Conservation (phyloP, 2,888 invertebrate species). For the Diarsia mendica region DNA sequence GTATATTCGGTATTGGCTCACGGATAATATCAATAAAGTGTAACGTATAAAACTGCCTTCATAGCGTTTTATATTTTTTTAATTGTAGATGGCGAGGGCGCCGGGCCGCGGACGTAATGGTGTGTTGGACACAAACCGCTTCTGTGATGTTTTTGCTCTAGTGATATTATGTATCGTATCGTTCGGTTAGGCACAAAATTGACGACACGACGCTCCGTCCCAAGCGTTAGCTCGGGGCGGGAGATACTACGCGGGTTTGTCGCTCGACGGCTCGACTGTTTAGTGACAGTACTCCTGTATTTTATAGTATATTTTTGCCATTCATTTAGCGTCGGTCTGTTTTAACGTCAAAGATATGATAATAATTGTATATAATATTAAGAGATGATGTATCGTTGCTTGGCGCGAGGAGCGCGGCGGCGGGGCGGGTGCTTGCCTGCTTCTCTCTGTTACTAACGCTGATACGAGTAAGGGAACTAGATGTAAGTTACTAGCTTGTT, state of each 20-base stretch:
- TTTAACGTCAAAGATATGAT: conserved; percentile 79
- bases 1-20: conserved; percentile 77
- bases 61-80: conserved; percentile 89
- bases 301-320: conserved; percentile 85
- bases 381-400: conserved; percentile 82
- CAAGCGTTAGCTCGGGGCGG: conserved; percentile 36
- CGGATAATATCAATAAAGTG: conserved; percentile 80
- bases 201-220: conserved; percentile 55
- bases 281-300: conserved; percentile 77
- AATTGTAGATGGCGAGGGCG: conserved; percentile 78
- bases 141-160: conserved; percentile 87
- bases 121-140: conserved; percentile 85
- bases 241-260: conserved; percentile 68
- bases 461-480: conserved; percentile 82
- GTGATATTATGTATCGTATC: conserved; percentile 75
- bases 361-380: conserved; percentile 87
- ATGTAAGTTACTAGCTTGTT: conserved; percentile 88
- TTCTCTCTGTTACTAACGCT: conserved; percentile 82
- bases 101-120: conserved; percentile 74
- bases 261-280: conserved; percentile 69
- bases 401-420: conserved; percentile 73
- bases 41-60: conserved; percentile 83
- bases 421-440: conserved; percentile 84
- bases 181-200: conserved; percentile 69
- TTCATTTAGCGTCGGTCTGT: conserved; percentile 81